Base-by-base conservation (phyloP, 1,140 invertebrate species). In the Microplitis mediator region DNA sequence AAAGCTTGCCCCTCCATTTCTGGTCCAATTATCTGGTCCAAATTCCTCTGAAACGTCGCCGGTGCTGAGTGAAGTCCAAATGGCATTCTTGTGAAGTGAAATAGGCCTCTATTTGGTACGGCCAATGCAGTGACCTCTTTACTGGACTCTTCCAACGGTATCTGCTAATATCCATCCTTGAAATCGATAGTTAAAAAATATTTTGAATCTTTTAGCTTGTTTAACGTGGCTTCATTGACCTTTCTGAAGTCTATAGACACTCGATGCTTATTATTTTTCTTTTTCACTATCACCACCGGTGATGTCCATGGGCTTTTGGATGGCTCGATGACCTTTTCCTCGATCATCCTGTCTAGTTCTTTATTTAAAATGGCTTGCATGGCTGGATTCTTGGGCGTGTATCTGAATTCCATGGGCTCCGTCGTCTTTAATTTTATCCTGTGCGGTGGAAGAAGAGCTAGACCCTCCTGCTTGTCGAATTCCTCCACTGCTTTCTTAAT, bases 191-290 rank as follows among this genome's bases (percentile, higher is more conserved):
- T 81, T 0, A 79, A 80, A 31, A 86, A 82, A 65, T 82, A 86
- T 31, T 79, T 71, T 1, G 74, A 73, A 3, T 77, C 78, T 3
- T 77, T 77, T 68, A 90, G 64, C 34, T 70, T 75, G 66, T 86
- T 81, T 5, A 91, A 74, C 3, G 84, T 81, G 34, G 88, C 85
- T 0, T 39, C 36, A 73, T 90, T 89, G 1, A 88, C 65, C 31
- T 68, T 58, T 13, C 84, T 51, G 67, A 79, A 88, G 75, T 89
- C 88, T 0, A 89, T 79, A 73, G 87, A 89, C 58, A 88, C 85
- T 11, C 88, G 52, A 3, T 51, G 14, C 39, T 70, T 39, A 78
- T 72, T 45, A 77, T 73, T 76, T 11, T 16, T 8, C 11, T 68
- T 68, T 16, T n/a, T 34, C 14, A n/a, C 4, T 3, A 63, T 3